Evolutionary conservation across 2,888 invertebrate species (phyloP).

Genomic region (Pseudococcus viburni): DNA sequence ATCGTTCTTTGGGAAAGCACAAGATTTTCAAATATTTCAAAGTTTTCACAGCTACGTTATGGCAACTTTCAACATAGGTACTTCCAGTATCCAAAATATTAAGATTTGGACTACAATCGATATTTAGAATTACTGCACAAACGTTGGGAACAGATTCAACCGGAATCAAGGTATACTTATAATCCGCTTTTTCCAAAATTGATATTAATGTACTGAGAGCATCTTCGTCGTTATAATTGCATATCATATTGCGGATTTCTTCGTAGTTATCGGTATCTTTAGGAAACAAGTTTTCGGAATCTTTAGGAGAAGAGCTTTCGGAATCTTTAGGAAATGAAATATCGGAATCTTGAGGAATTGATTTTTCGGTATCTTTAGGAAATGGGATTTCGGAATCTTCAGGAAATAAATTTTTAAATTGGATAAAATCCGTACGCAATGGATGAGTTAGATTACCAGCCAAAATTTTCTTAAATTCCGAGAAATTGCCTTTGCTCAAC

Average conservation of each 20-base stretch:
- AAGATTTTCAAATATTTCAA: conserved; percentile 19
- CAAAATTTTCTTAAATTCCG: conserved; percentile 10
- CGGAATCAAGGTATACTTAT: conserved; percentile 54
- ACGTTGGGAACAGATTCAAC: not conserved
- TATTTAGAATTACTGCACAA: conserved; percentile 22
- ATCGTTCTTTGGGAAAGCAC: not conserved
- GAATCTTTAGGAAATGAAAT: too few species aligned
- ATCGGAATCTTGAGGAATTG: too few species aligned
- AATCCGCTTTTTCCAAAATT: conserved; percentile 37
- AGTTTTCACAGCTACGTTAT: conserved; percentile 36
- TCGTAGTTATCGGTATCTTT: conserved; percentile 12
- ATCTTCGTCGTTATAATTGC: not conserved
- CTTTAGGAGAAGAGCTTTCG: too few species aligned
- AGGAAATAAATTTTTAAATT: not conserved
- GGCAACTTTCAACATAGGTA: conserved; percentile 33
- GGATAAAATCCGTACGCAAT: not conserved
- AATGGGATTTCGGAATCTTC: too few species aligned
- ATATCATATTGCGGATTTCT: not conserved
- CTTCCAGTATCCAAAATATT: conserved; percentile 43
- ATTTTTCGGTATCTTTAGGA: too few species aligned
- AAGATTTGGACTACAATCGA: conserved; percentile 44
- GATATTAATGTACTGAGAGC: conserved; percentile 2
- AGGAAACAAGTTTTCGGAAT: not conserved
- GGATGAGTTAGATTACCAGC: conserved; percentile 39
- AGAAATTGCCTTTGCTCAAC: not conserved